Conservation (phyloP, 2,888 invertebrate species). For the Esperia sulphurella region DNA sequence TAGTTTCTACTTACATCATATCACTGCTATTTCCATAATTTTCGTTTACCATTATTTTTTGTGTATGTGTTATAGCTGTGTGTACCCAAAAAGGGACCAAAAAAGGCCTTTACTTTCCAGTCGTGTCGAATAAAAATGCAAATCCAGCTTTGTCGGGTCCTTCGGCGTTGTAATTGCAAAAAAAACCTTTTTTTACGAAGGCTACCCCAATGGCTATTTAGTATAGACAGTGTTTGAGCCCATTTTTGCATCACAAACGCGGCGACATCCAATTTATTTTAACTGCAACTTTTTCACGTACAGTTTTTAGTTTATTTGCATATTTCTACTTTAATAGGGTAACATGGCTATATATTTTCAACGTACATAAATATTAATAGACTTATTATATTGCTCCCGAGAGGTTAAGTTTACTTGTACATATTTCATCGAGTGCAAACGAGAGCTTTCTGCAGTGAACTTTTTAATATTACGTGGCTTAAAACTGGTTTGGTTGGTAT, state of each 20-base stretch:
- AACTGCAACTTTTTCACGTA: conserved; percentile 40
- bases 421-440: too few species aligned
- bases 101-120: conserved; percentile 31
- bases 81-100: conserved; percentile 21
- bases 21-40: conserved; percentile 4
- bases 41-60: conserved; percentile 8
- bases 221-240: conserved; percentile 24
- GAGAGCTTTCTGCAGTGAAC: too few species aligned
- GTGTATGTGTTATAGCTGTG: conserved; percentile 6
- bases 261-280: conserved; percentile 46
- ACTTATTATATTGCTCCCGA: conserved; percentile 50
- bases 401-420: conserved; percentile 11
- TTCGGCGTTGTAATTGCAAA: conserved; percentile 50
- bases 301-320: conserved; percentile 47
- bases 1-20: not conserved
- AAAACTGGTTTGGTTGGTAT: not conserved
- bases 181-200: conserved; percentile 34
- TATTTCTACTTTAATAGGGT: conserved; percentile 48
- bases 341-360: conserved; percentile 16
- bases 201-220: conserved; percentile 25
- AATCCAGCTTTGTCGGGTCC: conserved; percentile 55
- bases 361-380: conserved; percentile 60
- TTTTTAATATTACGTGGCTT: not conserved
- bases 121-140: conserved; percentile 61
- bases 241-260: conserved; percentile 70